A percentile compares a stretch with the other conserved stretches of the same genome.
Conservation (phyloP, 2,797 vertebrate genomes). For the Lateolabrax maculatus region DNA sequence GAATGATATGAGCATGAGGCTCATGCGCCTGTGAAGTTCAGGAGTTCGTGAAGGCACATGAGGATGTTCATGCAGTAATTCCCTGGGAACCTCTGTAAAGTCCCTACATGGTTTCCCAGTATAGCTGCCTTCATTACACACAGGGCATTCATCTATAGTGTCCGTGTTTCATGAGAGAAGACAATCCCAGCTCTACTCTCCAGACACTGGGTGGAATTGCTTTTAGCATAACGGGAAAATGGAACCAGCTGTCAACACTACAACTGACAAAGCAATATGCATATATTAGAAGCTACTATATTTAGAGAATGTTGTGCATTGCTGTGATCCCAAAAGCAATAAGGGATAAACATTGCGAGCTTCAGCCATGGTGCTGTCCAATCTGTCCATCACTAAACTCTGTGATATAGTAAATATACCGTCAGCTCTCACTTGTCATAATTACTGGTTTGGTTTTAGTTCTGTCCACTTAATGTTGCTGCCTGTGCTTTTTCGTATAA, state of each 20-base stretch:
- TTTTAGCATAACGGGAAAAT: conserved; percentile 65
- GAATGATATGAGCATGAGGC: conserved; percentile 16
- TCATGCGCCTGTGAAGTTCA: conserved; percentile 19
- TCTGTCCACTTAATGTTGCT: conserved; percentile 9
- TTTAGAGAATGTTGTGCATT: conserved; percentile 77
- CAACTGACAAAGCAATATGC: conserved; percentile 66
- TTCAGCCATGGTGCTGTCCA: conserved; percentile 39
- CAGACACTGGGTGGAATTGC: conserved; percentile 45
- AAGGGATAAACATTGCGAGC: conserved; percentile 50
- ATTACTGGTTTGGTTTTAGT: conserved; percentile 40
- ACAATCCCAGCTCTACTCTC: conserved; percentile 40
- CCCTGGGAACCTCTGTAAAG: conserved; percentile 38
- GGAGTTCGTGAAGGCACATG: conserved; percentile 25
- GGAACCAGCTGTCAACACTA: conserved; percentile 70
- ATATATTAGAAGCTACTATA: conserved; percentile 73
- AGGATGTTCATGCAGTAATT: conserved; percentile 50
- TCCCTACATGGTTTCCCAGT: conserved; percentile 40
- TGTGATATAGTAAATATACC: conserved; percentile 26
- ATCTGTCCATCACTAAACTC: conserved; percentile 45
- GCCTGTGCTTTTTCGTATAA: conserved; percentile 4
- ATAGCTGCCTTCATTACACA: conserved; percentile 40
- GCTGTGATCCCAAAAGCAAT: conserved; percentile 66
- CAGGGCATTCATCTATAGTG: conserved; percentile 39
- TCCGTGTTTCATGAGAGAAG: conserved; percentile 24
- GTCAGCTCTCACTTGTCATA: conserved; percentile 38